Percentiles rank a stretch among this genome's conserved stretches.
Conservation (phyloP, 2,113 vertebrate species). For the Reinhardtius hippoglossoides region DNA sequence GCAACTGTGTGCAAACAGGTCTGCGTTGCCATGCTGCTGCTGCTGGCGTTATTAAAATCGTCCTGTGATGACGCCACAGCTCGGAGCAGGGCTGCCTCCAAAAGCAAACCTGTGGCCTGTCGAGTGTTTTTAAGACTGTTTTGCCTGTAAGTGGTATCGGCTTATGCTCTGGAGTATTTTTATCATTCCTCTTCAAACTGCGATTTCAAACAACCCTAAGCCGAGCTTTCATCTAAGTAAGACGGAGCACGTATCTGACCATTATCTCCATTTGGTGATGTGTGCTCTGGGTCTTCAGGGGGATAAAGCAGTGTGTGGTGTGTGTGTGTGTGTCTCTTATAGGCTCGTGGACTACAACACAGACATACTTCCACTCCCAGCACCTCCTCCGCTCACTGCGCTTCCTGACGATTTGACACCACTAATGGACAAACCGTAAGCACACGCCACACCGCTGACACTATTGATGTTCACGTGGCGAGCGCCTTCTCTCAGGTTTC, state of each 20-base stretch:
- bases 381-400: slow-evolving; percentile 41
- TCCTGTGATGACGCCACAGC: background rate
- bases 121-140: slow-evolving; percentile 3
- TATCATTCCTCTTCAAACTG: slow-evolving; percentile 33
- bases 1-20: background rate
- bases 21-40: background rate
- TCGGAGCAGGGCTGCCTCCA: background rate
- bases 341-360: slow-evolving; percentile 62
- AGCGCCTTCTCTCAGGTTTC: background rate
- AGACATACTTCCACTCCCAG: slow-evolving; percentile 56
- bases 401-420: slow-evolving; percentile 41
- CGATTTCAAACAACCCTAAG: slow-evolving; percentile 40
- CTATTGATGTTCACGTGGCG: background rate
- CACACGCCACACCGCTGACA: background rate
- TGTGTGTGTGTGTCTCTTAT: background rate
- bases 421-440: slow-evolving; percentile 60
- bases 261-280: slow-evolving; percentile 29
- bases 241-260: slow-evolving; percentile 1
- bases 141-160: slow-evolving; percentile 3
- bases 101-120: background rate
- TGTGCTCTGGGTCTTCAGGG: slow-evolving; percentile 29
- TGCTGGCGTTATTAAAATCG: background rate
- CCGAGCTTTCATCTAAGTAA: slow-evolving; percentile 42
- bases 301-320: background rate
- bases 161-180: background rate